phyloP scores from a whole-genome alignment of 2,113 vertebrate species.

The Sciurus niger region DNA sequence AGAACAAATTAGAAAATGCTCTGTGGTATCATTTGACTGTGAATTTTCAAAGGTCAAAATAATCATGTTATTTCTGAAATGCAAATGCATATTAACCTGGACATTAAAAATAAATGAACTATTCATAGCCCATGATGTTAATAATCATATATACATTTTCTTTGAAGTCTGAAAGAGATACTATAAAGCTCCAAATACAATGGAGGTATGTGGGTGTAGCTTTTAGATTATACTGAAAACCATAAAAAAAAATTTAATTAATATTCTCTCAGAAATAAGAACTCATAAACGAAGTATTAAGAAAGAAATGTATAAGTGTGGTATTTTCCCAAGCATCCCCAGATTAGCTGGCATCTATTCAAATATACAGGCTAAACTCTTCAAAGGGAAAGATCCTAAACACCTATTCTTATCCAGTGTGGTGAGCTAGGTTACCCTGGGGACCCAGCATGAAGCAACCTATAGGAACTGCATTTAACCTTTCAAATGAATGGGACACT shows the following conservation, averaged over 20 bases:
- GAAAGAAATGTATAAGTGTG: background rate
- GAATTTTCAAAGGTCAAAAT: constrained; percentile 62
- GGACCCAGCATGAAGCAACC: background rate
- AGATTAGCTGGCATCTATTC: background rate
- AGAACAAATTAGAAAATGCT: constrained; percentile 25
- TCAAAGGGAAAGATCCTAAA: background rate
- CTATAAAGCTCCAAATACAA: background rate
- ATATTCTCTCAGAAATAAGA: background rate
- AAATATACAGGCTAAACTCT: background rate
- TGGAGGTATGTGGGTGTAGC: accelerated
- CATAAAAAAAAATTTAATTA: background rate
- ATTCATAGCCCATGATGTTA: background rate
- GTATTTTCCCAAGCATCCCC: background rate
- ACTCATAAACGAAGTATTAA: background rate
- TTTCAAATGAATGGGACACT: background rate
- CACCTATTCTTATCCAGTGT: background rate
- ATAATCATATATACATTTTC: background rate
- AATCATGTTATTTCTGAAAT: constrained; percentile 49
- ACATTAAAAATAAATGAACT: constrained; percentile 47
- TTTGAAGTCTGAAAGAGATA: background rate
- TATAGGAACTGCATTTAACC: background rate
- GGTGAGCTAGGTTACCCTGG: background rate
- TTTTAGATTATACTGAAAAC: background rate
- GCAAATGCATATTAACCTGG: background rate
- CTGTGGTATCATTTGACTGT: background rate